Conservation (phyloP, 2,888 invertebrate genomes). For the Athetis lepigone region DNA sequence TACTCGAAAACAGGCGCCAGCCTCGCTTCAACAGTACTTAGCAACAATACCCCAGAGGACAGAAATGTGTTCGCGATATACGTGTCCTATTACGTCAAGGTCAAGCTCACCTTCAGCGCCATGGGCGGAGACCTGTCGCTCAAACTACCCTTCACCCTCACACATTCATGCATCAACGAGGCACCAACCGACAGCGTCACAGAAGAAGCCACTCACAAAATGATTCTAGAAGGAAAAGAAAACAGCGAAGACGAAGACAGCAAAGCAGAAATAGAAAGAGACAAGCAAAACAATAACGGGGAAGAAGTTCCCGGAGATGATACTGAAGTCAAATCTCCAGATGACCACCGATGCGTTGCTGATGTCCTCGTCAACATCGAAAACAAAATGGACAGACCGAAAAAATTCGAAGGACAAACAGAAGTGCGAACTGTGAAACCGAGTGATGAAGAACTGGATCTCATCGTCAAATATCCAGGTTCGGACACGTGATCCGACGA, state of each 20-base stretch:
- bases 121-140: constrained; percentile 95
- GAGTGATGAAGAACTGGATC: constrained; percentile 85
- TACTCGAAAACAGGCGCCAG: constrained; percentile 93
- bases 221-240: constrained; percentile 87
- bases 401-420: constrained; percentile 80
- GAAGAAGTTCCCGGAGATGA: constrained; percentile 72
- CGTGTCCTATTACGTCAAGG: constrained; percentile 97
- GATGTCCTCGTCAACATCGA: constrained; percentile 87
- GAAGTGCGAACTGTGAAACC: constrained; percentile 81
- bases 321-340: constrained; percentile 78
- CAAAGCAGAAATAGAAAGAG: constrained; percentile 78
- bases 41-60: constrained; percentile 92
- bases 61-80: constrained; percentile 97
- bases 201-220: constrained; percentile 86
- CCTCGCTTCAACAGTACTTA: constrained; percentile 91
- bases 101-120: constrained; percentile 94
- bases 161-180: constrained; percentile 93
- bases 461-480: constrained; percentile 86
- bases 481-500: constrained; percentile 90
- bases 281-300: constrained; percentile 82
- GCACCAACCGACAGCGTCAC: constrained; percentile 90
- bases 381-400: constrained; percentile 84
- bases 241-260: constrained; percentile 85
- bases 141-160: constrained; percentile 95
- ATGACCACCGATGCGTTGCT: constrained; percentile 81